phyloP scores from a whole-genome alignment of 2,113 vertebrate species.

The Neogale vison region DNA sequence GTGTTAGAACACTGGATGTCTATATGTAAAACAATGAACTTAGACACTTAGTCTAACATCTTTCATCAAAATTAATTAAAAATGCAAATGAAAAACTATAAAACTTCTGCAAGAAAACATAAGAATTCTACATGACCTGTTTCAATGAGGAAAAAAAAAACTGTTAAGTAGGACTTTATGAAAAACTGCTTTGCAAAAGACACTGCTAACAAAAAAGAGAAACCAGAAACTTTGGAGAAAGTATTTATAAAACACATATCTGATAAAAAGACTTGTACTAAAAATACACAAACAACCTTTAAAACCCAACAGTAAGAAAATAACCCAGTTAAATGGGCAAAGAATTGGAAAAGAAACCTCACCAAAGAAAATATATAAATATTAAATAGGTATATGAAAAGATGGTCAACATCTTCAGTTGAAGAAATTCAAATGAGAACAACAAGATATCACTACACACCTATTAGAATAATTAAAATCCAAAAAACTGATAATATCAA shows the following conservation, averaged over 20 bases:
- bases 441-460: neutral
- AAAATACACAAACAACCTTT: neutral
- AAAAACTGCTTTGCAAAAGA: neutral
- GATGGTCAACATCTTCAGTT: neutral
- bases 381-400: neutral
- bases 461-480: neutral
- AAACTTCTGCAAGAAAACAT: neutral
- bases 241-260: neutral
- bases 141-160: neutral
- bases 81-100: neutral
- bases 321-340: neutral
- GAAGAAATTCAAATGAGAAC: neutral
- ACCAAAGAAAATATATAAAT: neutral
- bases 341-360: neutral
- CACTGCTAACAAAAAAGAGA: neutral
- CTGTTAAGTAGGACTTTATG: neutral
- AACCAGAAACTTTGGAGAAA: neutral
- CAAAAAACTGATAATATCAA: neutral
- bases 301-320: neutral
- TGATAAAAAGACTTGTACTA: neutral
- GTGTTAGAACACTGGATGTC: neutral
- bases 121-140: neutral
- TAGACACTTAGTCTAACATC: neutral
- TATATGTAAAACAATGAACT: neutral
- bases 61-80: slow-evolving; percentile 29